Evolutionary conservation across 2,113 vertebrate species (phyloP).

Genomic region (Pterocles burchelli): DNA sequence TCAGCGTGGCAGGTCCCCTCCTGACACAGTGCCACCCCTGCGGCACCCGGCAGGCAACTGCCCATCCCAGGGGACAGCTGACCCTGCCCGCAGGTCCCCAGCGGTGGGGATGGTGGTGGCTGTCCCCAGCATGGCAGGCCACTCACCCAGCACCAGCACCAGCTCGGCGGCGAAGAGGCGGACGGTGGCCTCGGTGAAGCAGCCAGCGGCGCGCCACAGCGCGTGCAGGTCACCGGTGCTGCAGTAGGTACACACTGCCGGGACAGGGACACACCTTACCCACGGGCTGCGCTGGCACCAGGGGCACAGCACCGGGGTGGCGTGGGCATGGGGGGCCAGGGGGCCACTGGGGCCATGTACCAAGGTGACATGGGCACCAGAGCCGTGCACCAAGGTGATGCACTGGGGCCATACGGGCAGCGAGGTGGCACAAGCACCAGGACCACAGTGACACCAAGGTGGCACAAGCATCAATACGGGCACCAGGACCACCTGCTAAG

Average conservation of each 20-base stretch:
- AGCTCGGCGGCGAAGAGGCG: conserved; percentile 92
- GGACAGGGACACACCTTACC: background rate
- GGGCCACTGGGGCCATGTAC: fast-evolving
- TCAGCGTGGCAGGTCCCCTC: fast-evolving
- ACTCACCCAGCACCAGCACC: conserved; percentile 89
- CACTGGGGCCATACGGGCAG: fast-evolving
- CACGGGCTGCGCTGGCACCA: background rate
- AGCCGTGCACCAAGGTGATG: fast-evolving
- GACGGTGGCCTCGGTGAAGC: conserved; percentile 82
- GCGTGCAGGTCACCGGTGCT: conserved; percentile 90
- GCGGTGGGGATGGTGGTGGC: background rate
- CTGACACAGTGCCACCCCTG: background rate
- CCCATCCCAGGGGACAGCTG: background rate
- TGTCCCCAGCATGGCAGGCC: background rate
- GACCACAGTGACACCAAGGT: background rate
- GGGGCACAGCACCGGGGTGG: background rate
- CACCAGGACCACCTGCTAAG: fast-evolving
- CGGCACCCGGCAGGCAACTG: background rate
- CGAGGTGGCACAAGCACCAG: background rate
- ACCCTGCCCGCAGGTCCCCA: background rate
- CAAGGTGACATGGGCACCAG: background rate
- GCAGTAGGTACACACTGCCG: conserved; percentile 92
- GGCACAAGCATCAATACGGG: background rate
- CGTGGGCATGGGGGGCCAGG: fast-evolving
- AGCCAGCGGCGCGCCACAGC: conserved; percentile 86